Percentiles rank a stretch among this genome's conserved stretches.
phyloP scores from a whole-genome alignment of 2,113 vertebrate genomes.

The Coreoperca whiteheadi region DNA sequence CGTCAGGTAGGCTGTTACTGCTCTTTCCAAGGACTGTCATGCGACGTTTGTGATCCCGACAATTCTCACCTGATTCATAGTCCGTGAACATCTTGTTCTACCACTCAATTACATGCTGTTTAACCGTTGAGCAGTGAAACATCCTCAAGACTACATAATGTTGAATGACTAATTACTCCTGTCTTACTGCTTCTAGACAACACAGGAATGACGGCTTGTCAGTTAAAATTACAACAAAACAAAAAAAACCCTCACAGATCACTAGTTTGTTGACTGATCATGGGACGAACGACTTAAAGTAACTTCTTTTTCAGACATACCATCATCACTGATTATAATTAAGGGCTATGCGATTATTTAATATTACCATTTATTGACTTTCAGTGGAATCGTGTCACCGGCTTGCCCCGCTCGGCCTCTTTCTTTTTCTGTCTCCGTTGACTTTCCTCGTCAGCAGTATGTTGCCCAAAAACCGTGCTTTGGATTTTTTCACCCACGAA shows the following conservation, averaged over 20 bases:
- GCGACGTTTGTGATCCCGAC: background rate
- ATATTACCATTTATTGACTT: background rate
- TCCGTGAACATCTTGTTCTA: background rate
- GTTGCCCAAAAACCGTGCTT: too few relatives aligned
- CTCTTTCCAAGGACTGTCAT: background rate
- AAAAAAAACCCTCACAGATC: background rate
- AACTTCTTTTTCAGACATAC: too few relatives aligned
- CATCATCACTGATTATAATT: too few relatives aligned
- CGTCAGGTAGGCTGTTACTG: slow-evolving; percentile 61
- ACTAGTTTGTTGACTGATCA: too few relatives aligned
- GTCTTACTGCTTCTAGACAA: background rate
- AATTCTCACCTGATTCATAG: background rate
- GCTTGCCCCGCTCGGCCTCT: too few relatives aligned
- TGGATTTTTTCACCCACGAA: too few relatives aligned
- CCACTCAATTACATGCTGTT: background rate
- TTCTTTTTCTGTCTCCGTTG: too few relatives aligned
- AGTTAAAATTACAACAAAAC: background rate
- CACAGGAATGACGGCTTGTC: background rate
- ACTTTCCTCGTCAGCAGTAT: too few relatives aligned
- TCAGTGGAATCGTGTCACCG: background rate
- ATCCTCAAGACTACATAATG: too few relatives aligned
- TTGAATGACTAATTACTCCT: background rate
- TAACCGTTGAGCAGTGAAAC: background rate
- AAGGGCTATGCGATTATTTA: too few relatives aligned
- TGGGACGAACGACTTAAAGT: too few relatives aligned